Evolutionary conservation across 2,888 invertebrate genomes (phyloP), one percentile per base, ranked within the genome.

Genomic region (Macrophya annulata): DNA sequence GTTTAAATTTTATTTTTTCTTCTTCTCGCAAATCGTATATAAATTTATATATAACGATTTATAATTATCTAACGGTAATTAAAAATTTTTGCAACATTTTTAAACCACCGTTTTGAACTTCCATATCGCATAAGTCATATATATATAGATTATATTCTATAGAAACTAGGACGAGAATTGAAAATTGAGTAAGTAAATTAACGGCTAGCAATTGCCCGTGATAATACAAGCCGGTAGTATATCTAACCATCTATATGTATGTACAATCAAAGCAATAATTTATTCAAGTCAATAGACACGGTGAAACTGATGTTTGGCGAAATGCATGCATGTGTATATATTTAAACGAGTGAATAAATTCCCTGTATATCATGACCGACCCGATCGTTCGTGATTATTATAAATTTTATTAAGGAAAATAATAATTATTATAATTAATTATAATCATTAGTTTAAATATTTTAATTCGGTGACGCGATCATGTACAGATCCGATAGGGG

Each of bases 271-370:
- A 5, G 40, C 3, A 71, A 40, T 71, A 71, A 71, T 71, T 71
- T 71, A 71, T 71, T 40, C 71, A 10, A 71, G 40, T 40, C 71
- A 71, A 71, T 71, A 71, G 71, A 71, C 71, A 71, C 71, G 71
- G 31, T n/a, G 71, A 71, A 37, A 40, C 71, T 71, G 71, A 40
- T 40, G 71, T 71, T 71, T 71, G 40, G 40, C 71, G 40, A 25
- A 31, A 71, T 71, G n/a, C 71, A 17, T 6, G 40, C n/a, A n/a
- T n/a, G n/a, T n/a, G n/a, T n/a, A n/a, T n/a, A n/a, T 71, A 71
- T 71, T 71, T 71, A 9, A 40, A 37, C n/a, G 37, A 71, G 21
- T 21, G 25, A 62, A 21, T 62, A 62, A 62, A 62, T 62, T 62
- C 9, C 25, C n/a, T n/a, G 12, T 21, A 10, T 12, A 12, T 31